Evolutionary conservation across 2,113 vertebrate species (phyloP).

Genomic region (Rhea americana): DNA sequence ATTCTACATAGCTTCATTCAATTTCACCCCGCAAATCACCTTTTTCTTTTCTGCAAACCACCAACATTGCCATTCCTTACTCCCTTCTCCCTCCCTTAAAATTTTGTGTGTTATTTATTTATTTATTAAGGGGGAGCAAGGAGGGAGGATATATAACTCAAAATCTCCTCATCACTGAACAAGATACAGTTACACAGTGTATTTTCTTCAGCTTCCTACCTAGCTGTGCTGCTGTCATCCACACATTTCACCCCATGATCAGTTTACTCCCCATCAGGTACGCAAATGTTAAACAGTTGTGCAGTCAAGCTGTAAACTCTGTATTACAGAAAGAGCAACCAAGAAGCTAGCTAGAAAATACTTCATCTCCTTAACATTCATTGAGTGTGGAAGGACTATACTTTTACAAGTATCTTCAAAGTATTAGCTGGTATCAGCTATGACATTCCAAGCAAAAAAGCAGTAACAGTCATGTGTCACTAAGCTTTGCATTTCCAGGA

Average conservation of each 20-base stretch:
- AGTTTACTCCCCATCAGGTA: background rate
- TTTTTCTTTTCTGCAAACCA: background rate
- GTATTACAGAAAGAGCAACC: background rate
- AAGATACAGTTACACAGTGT: background rate
- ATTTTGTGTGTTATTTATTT: background rate
- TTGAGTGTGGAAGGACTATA: background rate
- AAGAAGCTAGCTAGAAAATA: background rate
- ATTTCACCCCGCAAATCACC: background rate
- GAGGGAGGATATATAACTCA: background rate
- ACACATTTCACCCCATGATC: background rate
- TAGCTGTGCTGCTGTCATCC: background rate
- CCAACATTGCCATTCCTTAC: background rate
- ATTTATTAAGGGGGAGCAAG: background rate
- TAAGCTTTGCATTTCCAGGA: background rate
- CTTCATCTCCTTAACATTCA: background rate
- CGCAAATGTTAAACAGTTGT: background rate
- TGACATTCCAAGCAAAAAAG: background rate
- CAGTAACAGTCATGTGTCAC: background rate
- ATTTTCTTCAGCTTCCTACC: background rate
- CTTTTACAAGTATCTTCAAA: background rate
- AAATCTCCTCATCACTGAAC: background rate
- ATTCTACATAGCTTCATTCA: background rate
- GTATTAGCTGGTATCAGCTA: background rate
- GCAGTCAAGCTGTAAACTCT: background rate
- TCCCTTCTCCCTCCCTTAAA: rapidly evolving